Percentiles rank a stretch among this genome's conserved stretches.
phyloP scores from a whole-genome alignment of 2,888 invertebrate genomes.

The Lottia gigantea region DNA sequence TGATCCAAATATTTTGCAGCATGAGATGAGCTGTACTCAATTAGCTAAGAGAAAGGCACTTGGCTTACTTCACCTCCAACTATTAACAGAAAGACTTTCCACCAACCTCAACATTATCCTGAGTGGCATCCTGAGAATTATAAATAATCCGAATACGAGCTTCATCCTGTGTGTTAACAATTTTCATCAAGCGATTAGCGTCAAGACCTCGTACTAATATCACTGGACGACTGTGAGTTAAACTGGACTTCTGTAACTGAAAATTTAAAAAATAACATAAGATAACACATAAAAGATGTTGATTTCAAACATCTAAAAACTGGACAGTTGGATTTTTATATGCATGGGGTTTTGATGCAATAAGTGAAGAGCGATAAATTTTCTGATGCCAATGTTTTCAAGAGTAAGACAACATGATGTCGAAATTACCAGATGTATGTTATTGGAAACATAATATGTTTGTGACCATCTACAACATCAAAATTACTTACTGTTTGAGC shows the following conservation, averaged over 20 bases:
- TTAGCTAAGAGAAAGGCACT: no score
- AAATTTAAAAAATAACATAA: background rate
- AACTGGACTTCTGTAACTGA: constrained; percentile 26
- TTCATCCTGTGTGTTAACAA: constrained; percentile 46
- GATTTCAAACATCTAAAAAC: no score
- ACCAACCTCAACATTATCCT: constrained; percentile 27
- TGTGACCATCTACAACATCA: background rate
- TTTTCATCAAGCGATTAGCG: constrained; percentile 49
- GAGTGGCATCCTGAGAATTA: constrained; percentile 25
- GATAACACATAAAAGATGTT: no score
- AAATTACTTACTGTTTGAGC: constrained; percentile 43
- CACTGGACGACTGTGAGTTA: constrained; percentile 41
- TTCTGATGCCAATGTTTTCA: no score
- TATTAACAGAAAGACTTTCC: background rate
- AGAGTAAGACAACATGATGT: no score
- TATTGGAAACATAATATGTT: background rate
- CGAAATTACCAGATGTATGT: background rate
- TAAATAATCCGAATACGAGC: constrained; percentile 46
- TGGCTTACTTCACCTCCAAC: background rate
- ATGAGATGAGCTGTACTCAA: no score
- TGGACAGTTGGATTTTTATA: no score
- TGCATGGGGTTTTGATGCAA: no score
- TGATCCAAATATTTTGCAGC: no score
- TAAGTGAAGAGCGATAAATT: no score
- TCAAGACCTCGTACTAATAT: constrained; percentile 49